phyloP scores from a whole-genome alignment of 1,140 invertebrate species.

The Drosophila bocqueti region DNA sequence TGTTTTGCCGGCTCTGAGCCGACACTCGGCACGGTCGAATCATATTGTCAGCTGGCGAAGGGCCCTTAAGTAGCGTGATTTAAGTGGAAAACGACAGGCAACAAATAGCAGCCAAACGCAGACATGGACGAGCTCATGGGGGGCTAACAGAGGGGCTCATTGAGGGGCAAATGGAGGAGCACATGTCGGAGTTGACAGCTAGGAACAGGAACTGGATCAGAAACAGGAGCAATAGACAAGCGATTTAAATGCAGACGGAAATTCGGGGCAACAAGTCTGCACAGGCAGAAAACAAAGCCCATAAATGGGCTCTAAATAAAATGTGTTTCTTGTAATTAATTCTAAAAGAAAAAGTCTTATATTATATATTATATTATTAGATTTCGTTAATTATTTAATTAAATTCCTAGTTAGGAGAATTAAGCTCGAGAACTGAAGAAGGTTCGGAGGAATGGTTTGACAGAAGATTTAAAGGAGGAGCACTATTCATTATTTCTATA shows the following conservation, averaged over 20 bases:
- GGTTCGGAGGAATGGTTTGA: not conserved
- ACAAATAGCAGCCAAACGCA: conserved; percentile 41
- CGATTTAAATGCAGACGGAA: conserved; percentile 63
- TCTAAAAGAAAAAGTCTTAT: not conserved
- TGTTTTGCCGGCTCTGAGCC: conserved; percentile 36
- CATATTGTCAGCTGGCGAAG: conserved; percentile 40
- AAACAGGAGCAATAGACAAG: conserved; percentile 36
- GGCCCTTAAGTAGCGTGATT: conserved; percentile 66
- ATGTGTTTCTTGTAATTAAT: not conserved
- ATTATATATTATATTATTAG: not conserved
- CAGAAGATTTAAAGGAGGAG: not conserved
- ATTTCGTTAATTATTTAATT: not conserved
- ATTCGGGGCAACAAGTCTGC: conserved; percentile 35
- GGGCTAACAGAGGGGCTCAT: too few species aligned
- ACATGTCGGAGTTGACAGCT: conserved; percentile 69
- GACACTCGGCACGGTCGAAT: conserved; percentile 20
- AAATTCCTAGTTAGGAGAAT: not conserved
- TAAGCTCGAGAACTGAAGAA: not conserved
- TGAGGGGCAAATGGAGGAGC: conserved; percentile 11
- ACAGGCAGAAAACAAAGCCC: conserved; percentile 1
- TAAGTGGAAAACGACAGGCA: conserved; percentile 44
- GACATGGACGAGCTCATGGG: conserved; percentile 49
- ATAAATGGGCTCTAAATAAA: not conserved
- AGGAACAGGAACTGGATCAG: conserved; percentile 26
- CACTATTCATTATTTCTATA: not conserved